phyloP scores from a whole-genome alignment of 2,888 invertebrate species.

The Unio delphinus region DNA sequence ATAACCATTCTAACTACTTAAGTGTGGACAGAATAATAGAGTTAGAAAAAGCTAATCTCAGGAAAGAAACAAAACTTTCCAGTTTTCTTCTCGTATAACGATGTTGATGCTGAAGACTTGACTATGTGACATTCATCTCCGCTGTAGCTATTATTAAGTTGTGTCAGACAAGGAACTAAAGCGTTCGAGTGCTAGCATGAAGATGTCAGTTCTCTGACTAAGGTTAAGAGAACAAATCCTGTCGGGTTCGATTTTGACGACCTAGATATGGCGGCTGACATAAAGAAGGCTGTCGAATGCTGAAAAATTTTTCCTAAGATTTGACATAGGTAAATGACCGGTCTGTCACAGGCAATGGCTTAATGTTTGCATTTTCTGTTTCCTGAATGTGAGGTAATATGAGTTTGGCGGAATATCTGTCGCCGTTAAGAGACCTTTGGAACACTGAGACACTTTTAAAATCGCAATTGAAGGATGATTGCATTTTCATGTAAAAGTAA shows the following conservation, averaged over 20 bases:
- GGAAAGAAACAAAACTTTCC: constrained; percentile 27
- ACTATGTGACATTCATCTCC: constrained; percentile 36
- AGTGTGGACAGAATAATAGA: constrained; percentile 34
- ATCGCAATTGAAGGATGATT: no score
- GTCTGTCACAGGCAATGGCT: no score
- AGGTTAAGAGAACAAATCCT: constrained; percentile 17
- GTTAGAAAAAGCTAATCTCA: constrained; percentile 39
- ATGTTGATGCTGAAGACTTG: constrained; percentile 27
- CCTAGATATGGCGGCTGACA: constrained; percentile 5
- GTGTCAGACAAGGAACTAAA: constrained; percentile 35
- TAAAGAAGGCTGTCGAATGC: constrained; percentile 7
- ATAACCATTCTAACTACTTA: constrained; percentile 19
- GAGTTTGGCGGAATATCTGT: no score
- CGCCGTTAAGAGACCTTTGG: no score
- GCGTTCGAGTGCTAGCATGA: constrained; percentile 27
- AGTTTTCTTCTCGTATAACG: constrained; percentile 37
- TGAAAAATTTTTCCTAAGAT: constrained; percentile 17
- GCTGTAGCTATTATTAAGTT: constrained; percentile 38
- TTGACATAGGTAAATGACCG: not conserved
- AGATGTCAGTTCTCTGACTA: constrained; percentile 32
- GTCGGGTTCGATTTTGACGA: constrained; percentile 28
- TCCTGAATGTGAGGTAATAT: no score
- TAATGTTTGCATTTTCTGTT: no score
- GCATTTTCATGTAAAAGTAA: no score
- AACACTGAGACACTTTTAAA: no score